Conservation (phyloP, 2,113 vertebrate genomes). For the Leptosomus discolor region DNA sequence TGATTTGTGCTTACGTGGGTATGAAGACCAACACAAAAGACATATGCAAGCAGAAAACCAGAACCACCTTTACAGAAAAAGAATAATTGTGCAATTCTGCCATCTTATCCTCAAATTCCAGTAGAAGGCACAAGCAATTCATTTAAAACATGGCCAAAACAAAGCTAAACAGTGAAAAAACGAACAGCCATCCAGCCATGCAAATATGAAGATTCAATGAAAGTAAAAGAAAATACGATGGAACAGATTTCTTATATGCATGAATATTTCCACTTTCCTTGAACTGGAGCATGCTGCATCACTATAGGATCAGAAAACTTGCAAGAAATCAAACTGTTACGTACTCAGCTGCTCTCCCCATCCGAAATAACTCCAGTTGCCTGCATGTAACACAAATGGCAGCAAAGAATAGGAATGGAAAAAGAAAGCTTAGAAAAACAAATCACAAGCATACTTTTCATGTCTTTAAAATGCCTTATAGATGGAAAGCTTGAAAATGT, state of each 20-base stretch:
- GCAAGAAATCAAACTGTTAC: slow-evolving; percentile 79
- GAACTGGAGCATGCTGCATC: slow-evolving; percentile 65
- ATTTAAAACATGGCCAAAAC: background rate
- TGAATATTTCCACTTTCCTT: slow-evolving; percentile 62
- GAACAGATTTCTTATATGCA: slow-evolving; percentile 51
- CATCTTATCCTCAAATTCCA: background rate
- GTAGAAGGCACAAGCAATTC: background rate
- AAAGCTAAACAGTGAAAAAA: background rate
- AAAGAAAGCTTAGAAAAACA: slow-evolving; percentile 66
- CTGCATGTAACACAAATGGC: slow-evolving; percentile 85
- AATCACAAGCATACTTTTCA: slow-evolving; percentile 39
- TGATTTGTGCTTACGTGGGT: background rate
- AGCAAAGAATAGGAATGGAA: slow-evolving; percentile 72
- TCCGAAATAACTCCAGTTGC: slow-evolving; percentile 96
- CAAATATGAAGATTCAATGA: background rate
- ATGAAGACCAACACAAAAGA: background rate
- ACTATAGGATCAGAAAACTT: slow-evolving; percentile 49
- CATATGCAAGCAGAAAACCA: background rate
- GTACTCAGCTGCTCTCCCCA: slow-evolving; percentile 93
- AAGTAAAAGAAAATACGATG: background rate
- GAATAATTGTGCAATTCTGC: background rate
- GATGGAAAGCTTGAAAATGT: background rate
- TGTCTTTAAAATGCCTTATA: background rate
- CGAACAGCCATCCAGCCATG: background rate
- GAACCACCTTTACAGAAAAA: background rate